Conservation (phyloP, 2,113 vertebrate species). For the Entomyzon cyanotis region DNA sequence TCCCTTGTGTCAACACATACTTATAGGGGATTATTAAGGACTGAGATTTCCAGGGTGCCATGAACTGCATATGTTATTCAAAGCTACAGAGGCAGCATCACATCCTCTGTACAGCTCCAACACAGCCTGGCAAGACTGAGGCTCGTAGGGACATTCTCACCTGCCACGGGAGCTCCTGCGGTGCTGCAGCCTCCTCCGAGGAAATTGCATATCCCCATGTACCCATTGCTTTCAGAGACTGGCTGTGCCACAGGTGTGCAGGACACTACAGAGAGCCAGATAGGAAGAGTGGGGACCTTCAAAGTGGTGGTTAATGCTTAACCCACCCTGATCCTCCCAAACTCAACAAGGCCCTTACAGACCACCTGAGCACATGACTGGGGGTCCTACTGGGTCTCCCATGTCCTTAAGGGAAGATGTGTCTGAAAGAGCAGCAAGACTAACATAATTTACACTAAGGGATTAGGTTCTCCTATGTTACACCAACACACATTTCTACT, state of each 20-base stretch:
- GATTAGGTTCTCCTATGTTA: neutral
- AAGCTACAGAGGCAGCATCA: neutral
- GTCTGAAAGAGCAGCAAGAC: neutral
- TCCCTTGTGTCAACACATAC: neutral
- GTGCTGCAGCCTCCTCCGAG: conserved; percentile 35
- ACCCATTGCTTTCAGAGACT: conserved; percentile 25
- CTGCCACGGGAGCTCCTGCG: conserved; percentile 35
- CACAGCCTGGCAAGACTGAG: neutral
- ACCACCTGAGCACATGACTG: neutral
- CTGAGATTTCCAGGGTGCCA: neutral
- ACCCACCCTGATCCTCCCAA: conserved; percentile 33
- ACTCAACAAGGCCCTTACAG: neutral
- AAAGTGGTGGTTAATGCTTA: neutral
- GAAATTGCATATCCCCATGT: conserved; percentile 20
- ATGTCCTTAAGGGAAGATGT: neutral
- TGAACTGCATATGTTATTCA: neutral
- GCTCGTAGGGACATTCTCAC: conserved; percentile 17
- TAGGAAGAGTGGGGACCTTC: conserved; percentile 41
- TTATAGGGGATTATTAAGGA: neutral
- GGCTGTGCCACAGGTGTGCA: conserved; percentile 25
- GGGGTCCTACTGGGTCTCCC: neutral
- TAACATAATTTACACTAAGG: neutral
- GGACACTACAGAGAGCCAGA: conserved; percentile 53
- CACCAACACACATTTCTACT: neutral
- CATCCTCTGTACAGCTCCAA: neutral